phyloP scores from a whole-genome alignment of 2,888 invertebrate genomes.

The Coleophora flavipennella region DNA sequence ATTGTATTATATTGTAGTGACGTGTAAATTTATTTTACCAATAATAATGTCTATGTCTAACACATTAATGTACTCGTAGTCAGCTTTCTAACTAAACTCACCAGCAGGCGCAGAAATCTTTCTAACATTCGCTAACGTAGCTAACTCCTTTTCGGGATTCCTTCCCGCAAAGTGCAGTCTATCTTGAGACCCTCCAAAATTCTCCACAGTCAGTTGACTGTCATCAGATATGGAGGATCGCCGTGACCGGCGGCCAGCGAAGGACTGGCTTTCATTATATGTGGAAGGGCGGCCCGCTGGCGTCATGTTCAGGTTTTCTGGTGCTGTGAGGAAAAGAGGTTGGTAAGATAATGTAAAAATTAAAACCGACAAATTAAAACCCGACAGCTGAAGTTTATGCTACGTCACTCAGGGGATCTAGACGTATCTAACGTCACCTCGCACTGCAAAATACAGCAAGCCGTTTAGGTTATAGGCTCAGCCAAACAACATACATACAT shows the following conservation, averaged over 20 bases:
- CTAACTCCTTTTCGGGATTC: slow-evolving; percentile 85
- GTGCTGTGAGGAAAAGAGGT: slow-evolving; percentile 8
- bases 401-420: no score
- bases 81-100: slow-evolving; percentile 16
- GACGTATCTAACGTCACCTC: no score
- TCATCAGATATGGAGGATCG: slow-evolving; percentile 88
- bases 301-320: slow-evolving; percentile 20
- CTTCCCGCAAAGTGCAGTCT: slow-evolving; percentile 87
- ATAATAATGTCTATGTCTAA: no score
- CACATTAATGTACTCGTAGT: no score
- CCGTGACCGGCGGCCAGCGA: slow-evolving; percentile 87
- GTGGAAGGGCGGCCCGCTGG: slow-evolving; percentile 90
- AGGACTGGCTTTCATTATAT: slow-evolving; percentile 72
- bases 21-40: no score
- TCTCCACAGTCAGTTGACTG: slow-evolving; percentile 91
- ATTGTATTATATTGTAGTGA: no score
- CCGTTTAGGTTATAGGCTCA: no score
- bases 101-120: slow-evolving; percentile 70
- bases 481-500: no score
- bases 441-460: no score
- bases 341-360: neutral
- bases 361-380: no score
- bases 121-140: slow-evolving; percentile 52
- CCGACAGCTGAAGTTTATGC: no score
- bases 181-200: slow-evolving; percentile 94